Evolutionary conservation across 2,113 vertebrate species (phyloP).

Genomic region (Leucosticte australis): DNA sequence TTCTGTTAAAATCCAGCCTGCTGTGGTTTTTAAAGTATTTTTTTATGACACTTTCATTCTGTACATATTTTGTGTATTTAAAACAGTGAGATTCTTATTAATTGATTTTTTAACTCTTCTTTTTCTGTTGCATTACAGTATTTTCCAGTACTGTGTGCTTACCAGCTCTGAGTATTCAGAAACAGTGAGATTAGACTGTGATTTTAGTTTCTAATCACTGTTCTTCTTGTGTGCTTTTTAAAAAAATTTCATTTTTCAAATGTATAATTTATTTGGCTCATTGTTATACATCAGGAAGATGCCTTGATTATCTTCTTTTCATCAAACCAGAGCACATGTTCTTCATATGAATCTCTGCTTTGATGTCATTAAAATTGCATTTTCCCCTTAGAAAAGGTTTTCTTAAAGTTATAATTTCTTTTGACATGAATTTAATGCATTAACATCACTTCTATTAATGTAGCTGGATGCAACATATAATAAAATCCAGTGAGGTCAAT

Average conservation of each 20-base stretch:
- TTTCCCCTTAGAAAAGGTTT: conserved; percentile 6
- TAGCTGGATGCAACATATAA: neutral
- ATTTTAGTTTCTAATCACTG: neutral
- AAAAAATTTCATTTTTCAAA: neutral
- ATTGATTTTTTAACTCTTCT: neutral
- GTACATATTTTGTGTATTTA: neutral
- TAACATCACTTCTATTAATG: conserved; percentile 26
- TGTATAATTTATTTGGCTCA: neutral
- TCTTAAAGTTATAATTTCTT: neutral
- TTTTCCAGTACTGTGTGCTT: neutral
- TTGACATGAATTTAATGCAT: neutral
- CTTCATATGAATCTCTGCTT: neutral
- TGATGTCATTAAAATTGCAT: conserved; percentile 14
- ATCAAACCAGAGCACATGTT: neutral
- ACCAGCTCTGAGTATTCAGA: neutral
- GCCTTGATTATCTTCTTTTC: neutral
- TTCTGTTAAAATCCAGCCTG: neutral
- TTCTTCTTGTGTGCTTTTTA: neutral
- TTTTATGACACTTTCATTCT: neutral
- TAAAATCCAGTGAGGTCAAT: conserved; percentile 6
- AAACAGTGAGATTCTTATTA: neutral
- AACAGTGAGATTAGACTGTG: neutral
- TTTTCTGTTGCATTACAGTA: neutral
- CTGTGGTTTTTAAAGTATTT: neutral
- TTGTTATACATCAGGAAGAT: neutral